A percentile compares a stretch with the other conserved stretches of the same genome.
Evolutionary conservation across 2,113 vertebrate genomes (phyloP).

Genomic region (Muntiacus reevesi): DNA sequence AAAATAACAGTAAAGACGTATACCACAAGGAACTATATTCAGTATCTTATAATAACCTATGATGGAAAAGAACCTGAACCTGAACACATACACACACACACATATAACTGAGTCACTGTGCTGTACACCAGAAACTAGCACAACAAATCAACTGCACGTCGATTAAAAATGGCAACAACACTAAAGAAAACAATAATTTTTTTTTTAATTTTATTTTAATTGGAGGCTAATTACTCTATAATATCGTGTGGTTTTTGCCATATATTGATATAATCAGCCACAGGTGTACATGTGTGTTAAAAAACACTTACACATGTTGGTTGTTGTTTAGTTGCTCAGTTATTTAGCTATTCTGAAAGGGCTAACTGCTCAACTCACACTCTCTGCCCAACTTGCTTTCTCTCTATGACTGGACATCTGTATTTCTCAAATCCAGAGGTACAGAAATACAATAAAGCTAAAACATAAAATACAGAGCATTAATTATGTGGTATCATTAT

Average conservation of each 20-base stretch:
- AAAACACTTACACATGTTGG: not conserved
- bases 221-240: not conserved
- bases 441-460: conserved; percentile 19
- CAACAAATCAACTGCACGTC: not conserved
- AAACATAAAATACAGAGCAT: conserved; percentile 12
- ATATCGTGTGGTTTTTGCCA: not conserved
- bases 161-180: not conserved
- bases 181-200: not conserved
- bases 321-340: not conserved
- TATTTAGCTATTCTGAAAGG: not conserved
- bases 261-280: not conserved
- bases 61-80: not conserved
- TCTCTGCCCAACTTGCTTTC: not conserved
- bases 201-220: not conserved
- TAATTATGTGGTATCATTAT: not conserved
- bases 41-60: not conserved
- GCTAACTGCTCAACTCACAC: not conserved
- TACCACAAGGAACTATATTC: not conserved
- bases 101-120: not conserved
- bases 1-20: not conserved
- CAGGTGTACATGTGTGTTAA: not conserved
- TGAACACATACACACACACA: not conserved
- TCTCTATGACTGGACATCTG: not conserved
- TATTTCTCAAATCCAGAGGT: conserved; percentile 14
- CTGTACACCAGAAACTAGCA: not conserved